Evolutionary conservation across 2,113 vertebrate genomes (phyloP).

Genomic region (Emberiza fucata): DNA sequence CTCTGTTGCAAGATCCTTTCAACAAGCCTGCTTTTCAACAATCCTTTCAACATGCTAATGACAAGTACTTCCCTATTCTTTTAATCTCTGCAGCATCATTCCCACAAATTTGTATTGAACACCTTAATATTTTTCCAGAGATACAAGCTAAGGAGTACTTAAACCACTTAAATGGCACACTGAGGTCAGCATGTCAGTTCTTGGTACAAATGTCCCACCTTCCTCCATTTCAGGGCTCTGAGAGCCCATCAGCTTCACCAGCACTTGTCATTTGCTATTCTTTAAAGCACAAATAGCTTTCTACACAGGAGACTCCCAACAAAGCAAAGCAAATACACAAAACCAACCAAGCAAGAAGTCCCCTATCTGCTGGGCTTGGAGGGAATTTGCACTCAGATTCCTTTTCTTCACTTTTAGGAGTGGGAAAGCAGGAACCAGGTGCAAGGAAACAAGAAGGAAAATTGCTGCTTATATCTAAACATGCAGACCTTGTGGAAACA

Average conservation of each 20-base stretch:
- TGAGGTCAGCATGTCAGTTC: not conserved
- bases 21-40: constrained; percentile 24
- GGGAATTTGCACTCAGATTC: not conserved
- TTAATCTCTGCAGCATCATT: not conserved
- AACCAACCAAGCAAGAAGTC: constrained; percentile 4
- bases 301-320: not conserved
- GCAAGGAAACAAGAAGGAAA: not conserved
- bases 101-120: not conserved
- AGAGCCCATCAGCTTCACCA: not conserved
- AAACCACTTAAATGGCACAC: not conserved
- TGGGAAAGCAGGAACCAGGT: not conserved
- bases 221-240: not conserved
- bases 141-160: not conserved
- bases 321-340: not conserved
- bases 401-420: not conserved
- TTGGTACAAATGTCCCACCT: not conserved
- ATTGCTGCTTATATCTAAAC: not conserved
- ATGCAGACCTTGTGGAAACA: not conserved
- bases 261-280: not conserved
- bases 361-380: not conserved
- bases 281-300: constrained; percentile 6
- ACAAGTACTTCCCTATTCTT: not conserved
- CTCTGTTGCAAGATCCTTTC: not conserved
- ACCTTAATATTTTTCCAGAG: not conserved
- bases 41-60: not conserved